Conservation (phyloP, 2,797 vertebrate species). For the Zalophus californianus region DNA sequence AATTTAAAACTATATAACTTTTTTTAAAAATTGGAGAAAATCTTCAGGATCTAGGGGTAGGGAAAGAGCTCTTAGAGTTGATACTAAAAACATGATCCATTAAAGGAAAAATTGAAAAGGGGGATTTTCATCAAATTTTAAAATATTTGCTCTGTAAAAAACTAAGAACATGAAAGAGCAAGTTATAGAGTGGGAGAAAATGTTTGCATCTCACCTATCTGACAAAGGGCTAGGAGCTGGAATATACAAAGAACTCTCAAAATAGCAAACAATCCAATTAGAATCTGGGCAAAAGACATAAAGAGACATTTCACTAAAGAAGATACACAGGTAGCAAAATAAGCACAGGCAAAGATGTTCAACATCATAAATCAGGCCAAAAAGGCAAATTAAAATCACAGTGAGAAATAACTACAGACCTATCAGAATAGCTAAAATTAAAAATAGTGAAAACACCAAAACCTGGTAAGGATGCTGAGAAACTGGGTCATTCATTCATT, state of each 20-base stretch:
- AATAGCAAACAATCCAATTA: neutral
- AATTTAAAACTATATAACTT: neutral
- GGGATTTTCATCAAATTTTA: neutral
- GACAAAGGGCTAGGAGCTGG: neutral
- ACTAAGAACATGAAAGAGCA: neutral
- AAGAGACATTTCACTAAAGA: neutral
- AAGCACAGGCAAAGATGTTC: neutral
- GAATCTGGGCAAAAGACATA: neutral
- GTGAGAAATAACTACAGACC: neutral
- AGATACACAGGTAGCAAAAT: neutral
- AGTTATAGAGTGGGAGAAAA: neutral
- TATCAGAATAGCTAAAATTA: neutral
- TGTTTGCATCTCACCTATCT: neutral
- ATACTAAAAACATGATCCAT: neutral
- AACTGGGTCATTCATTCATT: neutral
- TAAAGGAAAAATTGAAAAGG: neutral
- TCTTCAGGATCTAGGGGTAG: neutral
- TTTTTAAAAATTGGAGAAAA: neutral
- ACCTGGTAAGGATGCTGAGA: neutral
- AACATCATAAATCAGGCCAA: neutral
- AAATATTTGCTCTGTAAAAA: neutral
- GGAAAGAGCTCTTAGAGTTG: neutral
- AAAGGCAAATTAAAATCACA: neutral
- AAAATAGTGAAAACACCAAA: neutral
- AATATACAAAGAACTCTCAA: neutral